phyloP scores from a whole-genome alignment of 2,113 vertebrate species.

The Archocentrus centrarchus region DNA sequence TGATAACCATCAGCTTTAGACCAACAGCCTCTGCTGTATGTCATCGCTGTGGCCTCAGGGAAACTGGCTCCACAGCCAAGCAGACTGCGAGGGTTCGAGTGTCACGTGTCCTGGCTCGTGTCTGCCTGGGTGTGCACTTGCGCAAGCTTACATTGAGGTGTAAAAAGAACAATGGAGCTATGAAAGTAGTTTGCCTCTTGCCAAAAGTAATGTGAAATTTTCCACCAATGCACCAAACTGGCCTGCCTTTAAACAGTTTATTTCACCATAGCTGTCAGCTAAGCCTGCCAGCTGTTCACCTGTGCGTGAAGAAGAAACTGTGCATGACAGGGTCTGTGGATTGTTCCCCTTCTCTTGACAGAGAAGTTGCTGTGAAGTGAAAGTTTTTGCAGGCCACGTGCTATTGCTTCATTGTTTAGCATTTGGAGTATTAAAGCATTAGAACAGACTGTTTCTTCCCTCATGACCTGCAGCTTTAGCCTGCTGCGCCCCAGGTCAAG shows the following conservation, averaged over 20 bases:
- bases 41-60: background rate
- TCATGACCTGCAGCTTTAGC: background rate
- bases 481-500: slow-evolving; percentile 11
- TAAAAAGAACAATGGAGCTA: background rate
- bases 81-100: background rate
- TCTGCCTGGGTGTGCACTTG: background rate
- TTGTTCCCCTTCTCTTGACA: background rate
- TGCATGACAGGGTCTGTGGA: background rate
- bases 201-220: background rate
- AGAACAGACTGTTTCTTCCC: background rate
- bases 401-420: background rate
- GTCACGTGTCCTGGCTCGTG: background rate
- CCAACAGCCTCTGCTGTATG: background rate
- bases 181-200: background rate
- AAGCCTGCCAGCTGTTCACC: background rate
- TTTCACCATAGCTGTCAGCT: background rate
- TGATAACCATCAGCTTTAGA: slow-evolving; percentile 27
- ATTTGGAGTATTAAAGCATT: background rate
- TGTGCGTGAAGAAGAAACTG: background rate
- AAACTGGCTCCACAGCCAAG: background rate
- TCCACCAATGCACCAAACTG: background rate
- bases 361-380: background rate
- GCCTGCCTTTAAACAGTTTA: background rate
- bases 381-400: background rate
- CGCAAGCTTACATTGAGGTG: background rate